Conservation (phyloP, 1,140 invertebrate genomes). For the Coelopa frigida region DNA sequence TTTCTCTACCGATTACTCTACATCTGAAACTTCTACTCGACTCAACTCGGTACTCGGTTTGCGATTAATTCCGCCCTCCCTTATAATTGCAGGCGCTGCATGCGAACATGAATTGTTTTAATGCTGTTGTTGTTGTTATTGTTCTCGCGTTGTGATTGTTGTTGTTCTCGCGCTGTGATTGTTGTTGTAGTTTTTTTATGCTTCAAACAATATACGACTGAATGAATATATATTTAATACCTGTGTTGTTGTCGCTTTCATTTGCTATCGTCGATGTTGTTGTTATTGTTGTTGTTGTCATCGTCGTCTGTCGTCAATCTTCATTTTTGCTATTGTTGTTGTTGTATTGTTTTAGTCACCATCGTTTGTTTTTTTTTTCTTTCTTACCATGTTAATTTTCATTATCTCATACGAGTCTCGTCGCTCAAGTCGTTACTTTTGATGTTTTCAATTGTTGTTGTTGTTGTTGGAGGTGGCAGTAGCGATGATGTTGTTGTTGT, state of each 20-base stretch:
- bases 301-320: no score
- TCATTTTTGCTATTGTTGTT: not conserved
- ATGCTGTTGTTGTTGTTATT: no score
- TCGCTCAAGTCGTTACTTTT: no score
- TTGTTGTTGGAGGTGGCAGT: no score
- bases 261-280: not conserved
- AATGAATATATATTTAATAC: no score
- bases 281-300: not conserved
- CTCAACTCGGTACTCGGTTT: no score
- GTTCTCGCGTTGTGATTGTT: slow-evolving; percentile 4
- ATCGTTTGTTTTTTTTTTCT: slow-evolving; percentile 6
- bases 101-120: slow-evolving; percentile 17
- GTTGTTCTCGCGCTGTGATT: slow-evolving; percentile 5
- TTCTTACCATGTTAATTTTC: slow-evolving; percentile 4
- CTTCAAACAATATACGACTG: no score
- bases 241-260: not conserved
- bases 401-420: not conserved
- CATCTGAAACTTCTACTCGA: no score
- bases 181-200: not conserved
- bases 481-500: slow-evolving; percentile 5
- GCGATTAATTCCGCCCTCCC: slow-evolving; percentile 22
- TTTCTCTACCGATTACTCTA: no score
- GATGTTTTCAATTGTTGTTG: no score
- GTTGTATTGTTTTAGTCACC: slow-evolving; percentile 10
- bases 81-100: slow-evolving; percentile 35